These are phyloP conservation scores for Spheniscus mendiculus DNA, from an alignment of 2,113 vertebrate species.

Conservation along the genomic window DNA sequence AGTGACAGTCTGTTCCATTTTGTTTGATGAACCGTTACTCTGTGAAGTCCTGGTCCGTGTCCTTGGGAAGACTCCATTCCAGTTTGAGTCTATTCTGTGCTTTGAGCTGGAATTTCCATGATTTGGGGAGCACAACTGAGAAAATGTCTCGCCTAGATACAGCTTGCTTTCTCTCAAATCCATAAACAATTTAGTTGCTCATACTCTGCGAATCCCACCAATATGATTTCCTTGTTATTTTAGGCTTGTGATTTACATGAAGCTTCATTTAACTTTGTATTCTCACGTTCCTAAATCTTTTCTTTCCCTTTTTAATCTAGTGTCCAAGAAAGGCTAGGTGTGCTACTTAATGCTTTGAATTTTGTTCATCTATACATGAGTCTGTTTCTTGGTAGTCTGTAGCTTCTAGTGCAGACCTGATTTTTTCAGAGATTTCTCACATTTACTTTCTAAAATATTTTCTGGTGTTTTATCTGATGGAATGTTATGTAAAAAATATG, in stretches of 20 bases:
- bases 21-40: not conserved
- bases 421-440: not conserved
- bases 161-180: not conserved
- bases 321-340: not conserved
- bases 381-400: not conserved
- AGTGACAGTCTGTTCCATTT: not conserved
- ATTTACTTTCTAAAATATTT: constrained; percentile 21
- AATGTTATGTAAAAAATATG: not conserved
- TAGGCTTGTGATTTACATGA: not conserved
- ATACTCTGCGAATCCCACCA: not conserved
- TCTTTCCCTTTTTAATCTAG: constrained; percentile 13
- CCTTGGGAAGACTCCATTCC: not conserved
- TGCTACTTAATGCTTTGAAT: not conserved
- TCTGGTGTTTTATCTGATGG: not conserved
- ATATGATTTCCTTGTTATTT: not conserved
- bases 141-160: not conserved
- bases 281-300: not conserved
- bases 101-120: not conserved
- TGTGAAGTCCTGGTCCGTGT: accelerated
- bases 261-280: not conserved
- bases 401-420: not conserved
- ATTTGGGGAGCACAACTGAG: not conserved
- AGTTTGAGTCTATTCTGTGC: not conserved
- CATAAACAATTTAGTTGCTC: not conserved
- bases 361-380: not conserved